Conservation (phyloP, 1,140 invertebrate genomes). For the Helicoverpa armigera region DNA sequence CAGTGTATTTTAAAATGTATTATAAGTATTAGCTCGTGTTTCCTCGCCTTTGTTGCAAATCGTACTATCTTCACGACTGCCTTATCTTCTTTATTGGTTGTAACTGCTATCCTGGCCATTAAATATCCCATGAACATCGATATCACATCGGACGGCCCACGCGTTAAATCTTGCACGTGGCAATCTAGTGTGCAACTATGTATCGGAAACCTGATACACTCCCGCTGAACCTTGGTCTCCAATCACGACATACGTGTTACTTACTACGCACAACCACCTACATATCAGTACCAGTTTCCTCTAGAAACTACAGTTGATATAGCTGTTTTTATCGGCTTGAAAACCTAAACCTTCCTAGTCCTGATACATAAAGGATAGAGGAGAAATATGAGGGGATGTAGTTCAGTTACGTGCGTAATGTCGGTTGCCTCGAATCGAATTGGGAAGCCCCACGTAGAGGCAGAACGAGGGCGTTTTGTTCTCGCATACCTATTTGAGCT, state of each 20-base stretch:
- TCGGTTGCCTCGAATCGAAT: conserved; percentile 49
- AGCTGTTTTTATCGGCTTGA: neutral
- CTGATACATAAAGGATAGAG: neutral
- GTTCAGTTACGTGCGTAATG: conserved; percentile 30
- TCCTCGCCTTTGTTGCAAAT: too few species aligned
- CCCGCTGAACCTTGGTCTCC: conserved; percentile 22
- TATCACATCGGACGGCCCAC: neutral
- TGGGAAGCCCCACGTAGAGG: conserved; percentile 69
- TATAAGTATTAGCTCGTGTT: too few species aligned
- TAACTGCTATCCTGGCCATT: neutral
- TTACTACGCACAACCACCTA: neutral
- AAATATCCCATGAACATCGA: conserved; percentile 1
- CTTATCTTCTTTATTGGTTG: too few species aligned
- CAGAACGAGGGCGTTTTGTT: conserved; percentile 64
- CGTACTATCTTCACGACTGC: too few species aligned
- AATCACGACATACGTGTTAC: neutral
- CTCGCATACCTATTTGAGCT: conserved; percentile 32
- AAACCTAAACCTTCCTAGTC: too few species aligned
- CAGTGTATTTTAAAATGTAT: too few species aligned
- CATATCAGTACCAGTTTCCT: neutral
- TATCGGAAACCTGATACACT: conserved; percentile 24
- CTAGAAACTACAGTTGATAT: conserved; percentile 2
- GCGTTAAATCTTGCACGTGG: conserved; percentile 12
- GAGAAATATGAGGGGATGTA: conserved; percentile 28
- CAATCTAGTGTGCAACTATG: conserved; percentile 25